A percentile compares a stretch with the other conserved stretches of the same genome.
phyloP scores from a whole-genome alignment of 2,888 invertebrate species.

The Synergus japonicus region DNA sequence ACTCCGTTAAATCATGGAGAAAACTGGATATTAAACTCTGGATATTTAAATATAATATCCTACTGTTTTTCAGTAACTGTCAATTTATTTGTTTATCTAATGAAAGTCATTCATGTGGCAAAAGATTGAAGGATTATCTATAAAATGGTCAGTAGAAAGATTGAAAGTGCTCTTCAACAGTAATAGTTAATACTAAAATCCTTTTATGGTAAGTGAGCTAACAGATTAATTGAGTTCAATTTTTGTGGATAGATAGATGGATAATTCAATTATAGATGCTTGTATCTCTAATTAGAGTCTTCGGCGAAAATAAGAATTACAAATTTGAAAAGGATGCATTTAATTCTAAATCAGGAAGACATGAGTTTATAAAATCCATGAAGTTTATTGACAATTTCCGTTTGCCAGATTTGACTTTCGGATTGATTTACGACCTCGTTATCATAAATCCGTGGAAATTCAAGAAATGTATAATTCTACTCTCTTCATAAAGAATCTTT shows the following conservation, averaged over 20 bases:
- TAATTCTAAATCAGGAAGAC: neutral
- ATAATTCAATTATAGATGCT: neutral
- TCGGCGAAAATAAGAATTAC: neutral
- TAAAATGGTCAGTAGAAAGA: slow-evolving; percentile 4
- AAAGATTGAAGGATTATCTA: slow-evolving; percentile 7
- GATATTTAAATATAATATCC: too few relatives aligned
- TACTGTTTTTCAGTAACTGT: neutral
- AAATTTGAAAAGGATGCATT: neutral
- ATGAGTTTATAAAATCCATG: neutral
- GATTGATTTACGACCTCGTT: slow-evolving; percentile 29
- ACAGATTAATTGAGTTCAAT: neutral
- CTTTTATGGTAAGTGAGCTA: slow-evolving; percentile 18
- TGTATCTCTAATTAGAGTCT: too few relatives aligned
- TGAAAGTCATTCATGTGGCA: neutral
- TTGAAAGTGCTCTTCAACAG: slow-evolving; percentile 11
- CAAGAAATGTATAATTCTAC: neutral
- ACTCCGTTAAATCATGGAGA: too few relatives aligned
- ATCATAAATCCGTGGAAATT: neutral
- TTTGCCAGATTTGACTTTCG: slow-evolving; percentile 18
- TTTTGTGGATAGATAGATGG: neutral
- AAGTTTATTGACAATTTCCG: slow-evolving; percentile 3
- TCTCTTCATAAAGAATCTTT: slow-evolving; percentile 52
- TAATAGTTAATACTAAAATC: slow-evolving; percentile 24
- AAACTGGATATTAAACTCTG: too few relatives aligned
- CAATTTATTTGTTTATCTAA: neutral